Base-by-base conservation (phyloP, 2,113 vertebrate species). In the Cercopithecus mona region DNA sequence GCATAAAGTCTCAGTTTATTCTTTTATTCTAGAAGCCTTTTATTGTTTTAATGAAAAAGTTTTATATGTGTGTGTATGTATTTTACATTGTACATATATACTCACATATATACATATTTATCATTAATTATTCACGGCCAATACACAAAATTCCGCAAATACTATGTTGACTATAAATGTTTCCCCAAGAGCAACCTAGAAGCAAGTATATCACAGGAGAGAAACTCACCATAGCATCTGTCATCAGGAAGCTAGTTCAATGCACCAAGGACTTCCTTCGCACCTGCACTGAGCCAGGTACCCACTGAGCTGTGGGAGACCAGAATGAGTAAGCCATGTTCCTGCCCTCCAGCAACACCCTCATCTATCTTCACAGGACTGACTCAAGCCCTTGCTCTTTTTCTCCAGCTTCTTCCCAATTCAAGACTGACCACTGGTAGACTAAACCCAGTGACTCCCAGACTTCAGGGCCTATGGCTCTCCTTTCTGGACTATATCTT, bases 1-100 rank as follows among this genome's bases (percentile, higher is more conserved):
- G 14, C 20, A 43, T 11, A 45, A 25, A 57, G 25, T 68, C 66
- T 38, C 12, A 6, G 43, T 93, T 81, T 87, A 45, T 76, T 59
- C 90, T 76, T 93, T 81, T 82, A 61, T 76, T 68, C 86, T 68
- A 5, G 23, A 89, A 82, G 14, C 4, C 5, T 81, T 88, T 88
- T 68, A 35, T 43, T 68, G 6, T 27, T 94, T 76, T n/a, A 70
- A 14, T 35, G 11, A 40, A 70, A 70, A 48, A n/a, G 64, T 68
- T 43, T 85, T 94, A 30, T 61, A 23, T 8, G 16, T 30, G 3
- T 20, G 12, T 38, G 8, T 35, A 11, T 27, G 23, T 86, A 40
- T 66, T 40, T 84, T 50, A 35, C 72, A 61, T n/a, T 78, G 38
- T 59, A 40, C 6, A 32, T 16, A 40, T 55, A 55, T 55, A 55